These are phyloP conservation scores for Patiria miniata DNA, from an alignment of 35 echinoderm and acorn worm species.

Conservation along the genomic window DNA sequence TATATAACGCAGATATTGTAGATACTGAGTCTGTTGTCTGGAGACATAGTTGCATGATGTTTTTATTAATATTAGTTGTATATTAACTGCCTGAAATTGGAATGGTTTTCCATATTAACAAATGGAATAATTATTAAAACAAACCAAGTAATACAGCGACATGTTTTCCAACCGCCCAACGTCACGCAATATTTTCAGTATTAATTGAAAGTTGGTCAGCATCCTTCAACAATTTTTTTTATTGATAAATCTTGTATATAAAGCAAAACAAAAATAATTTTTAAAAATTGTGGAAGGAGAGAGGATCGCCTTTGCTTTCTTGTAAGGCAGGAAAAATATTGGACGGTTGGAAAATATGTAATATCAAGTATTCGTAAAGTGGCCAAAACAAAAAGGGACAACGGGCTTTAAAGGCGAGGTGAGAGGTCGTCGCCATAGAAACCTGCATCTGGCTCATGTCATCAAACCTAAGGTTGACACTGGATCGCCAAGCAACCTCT, in stretches of 20 bases:
- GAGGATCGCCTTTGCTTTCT: too few relatives aligned
- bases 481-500: neutral
- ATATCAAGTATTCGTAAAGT: neutral
- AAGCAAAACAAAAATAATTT: neutral
- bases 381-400: too few relatives aligned
- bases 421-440: neutral
- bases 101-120: neutral
- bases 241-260: constrained; percentile 15
- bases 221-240: neutral
- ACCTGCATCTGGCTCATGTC: neutral
- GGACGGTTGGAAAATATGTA: neutral
- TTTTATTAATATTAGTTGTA: constrained; percentile 17
- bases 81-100: constrained; percentile 28
- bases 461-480: neutral
- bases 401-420: too few relatives aligned
- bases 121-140: too few relatives aligned
- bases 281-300: too few relatives aligned
- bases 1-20: constrained; percentile 26
- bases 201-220: neutral
- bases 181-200: constrained; percentile 1
- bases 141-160: too few relatives aligned
- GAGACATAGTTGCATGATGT: constrained; percentile 11
- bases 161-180: neutral
- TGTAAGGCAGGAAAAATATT: too few relatives aligned
- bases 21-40: constrained; percentile 5